These are phyloP conservation scores for Dipodomys spectabilis DNA, from an alignment of 2,113 vertebrate genomes.

Conservation along the genomic window DNA sequence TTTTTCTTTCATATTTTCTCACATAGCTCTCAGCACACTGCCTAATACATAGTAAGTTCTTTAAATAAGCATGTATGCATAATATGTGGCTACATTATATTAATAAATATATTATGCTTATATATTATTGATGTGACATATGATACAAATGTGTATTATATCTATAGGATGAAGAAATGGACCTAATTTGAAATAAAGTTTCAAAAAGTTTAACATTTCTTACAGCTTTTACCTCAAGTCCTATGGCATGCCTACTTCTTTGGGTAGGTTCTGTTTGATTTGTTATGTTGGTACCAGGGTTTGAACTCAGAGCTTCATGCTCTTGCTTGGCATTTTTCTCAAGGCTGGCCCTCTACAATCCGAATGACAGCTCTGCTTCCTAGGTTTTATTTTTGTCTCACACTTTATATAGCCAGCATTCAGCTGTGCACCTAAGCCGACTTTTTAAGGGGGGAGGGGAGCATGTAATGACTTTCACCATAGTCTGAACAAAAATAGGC, in stretches of 20 bases:
- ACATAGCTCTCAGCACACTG: background rate
- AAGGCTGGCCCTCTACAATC: too few relatives aligned
- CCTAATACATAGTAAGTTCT: background rate
- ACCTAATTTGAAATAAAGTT: constrained; percentile 30
- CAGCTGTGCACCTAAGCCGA: constrained; percentile 70
- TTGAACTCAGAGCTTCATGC: too few relatives aligned
- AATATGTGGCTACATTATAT: too few relatives aligned
- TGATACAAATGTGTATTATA: background rate
- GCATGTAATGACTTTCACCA: constrained; percentile 66
- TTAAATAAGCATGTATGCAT: background rate
- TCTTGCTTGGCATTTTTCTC: too few relatives aligned
- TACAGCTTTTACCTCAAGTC: constrained; percentile 5
- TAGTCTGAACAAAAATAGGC: constrained; percentile 64
- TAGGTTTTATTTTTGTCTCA: constrained; percentile 39
- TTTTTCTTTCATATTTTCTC: background rate
- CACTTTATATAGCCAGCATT: constrained; percentile 60
- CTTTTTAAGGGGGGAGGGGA: constrained; percentile 40
- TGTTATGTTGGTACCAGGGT: too few relatives aligned
- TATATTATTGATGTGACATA: too few relatives aligned
- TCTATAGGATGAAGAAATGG: background rate
- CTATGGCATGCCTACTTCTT: background rate
- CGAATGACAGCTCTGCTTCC: too few relatives aligned
- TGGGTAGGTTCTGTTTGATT: constrained; percentile 18
- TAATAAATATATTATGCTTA: background rate
- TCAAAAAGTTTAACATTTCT: background rate